Evolutionary conservation across 2,113 vertebrate species (phyloP).

Genomic region (Cygnus atratus): DNA sequence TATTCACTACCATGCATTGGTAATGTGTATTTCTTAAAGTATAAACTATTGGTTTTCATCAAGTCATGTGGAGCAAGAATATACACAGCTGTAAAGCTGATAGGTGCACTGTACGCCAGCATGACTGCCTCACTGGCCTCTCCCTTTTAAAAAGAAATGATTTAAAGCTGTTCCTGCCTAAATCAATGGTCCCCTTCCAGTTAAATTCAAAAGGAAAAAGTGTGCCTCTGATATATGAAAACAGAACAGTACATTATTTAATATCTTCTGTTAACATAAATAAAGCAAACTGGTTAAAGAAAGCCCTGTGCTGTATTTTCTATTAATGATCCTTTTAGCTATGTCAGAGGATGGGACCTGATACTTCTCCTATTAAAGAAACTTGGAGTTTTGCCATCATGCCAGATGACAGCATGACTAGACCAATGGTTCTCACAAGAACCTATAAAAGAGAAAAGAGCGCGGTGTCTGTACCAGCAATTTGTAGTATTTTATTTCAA

Average conservation of each 20-base stretch:
- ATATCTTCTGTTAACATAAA: not conserved
- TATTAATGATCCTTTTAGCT: not conserved
- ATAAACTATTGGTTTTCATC: not conserved
- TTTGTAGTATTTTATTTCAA: not conserved
- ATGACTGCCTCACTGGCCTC: not conserved
- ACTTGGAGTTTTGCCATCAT: constrained; percentile 20
- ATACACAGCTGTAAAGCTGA: not conserved
- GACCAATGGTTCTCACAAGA: not conserved
- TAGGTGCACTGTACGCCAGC: not conserved
- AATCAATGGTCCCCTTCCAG: not conserved
- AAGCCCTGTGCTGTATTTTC: not conserved
- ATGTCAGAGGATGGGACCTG: not conserved
- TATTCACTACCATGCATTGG: not conserved
- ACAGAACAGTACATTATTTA: not conserved
- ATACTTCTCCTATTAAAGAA: constrained; percentile 41
- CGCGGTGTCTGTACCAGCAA: not conserved
- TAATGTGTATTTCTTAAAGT: not conserved
- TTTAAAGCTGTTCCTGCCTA: not conserved
- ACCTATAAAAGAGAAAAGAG: not conserved
- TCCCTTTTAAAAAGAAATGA: not conserved
- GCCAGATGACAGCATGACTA: not conserved
- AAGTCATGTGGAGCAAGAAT: not conserved
- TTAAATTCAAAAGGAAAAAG: not conserved
- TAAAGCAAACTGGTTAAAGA: not conserved
- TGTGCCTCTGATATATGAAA: not conserved